phyloP scores from a whole-genome alignment of 2,888 invertebrate genomes.

The Camponotus fellah region DNA sequence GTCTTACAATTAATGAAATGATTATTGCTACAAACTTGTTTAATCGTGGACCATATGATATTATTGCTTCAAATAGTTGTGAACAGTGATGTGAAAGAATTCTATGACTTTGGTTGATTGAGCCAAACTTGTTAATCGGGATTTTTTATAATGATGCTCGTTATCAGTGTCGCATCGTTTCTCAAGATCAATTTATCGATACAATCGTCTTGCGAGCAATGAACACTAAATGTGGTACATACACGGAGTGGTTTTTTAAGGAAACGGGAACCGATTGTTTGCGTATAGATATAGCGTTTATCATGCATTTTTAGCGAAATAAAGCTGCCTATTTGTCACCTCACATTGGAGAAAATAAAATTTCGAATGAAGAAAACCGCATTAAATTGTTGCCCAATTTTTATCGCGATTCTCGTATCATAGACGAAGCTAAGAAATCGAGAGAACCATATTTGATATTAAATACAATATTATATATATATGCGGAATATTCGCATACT shows the following conservation, averaged over 20 bases:
- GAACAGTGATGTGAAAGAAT: constrained; percentile 22
- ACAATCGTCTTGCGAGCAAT: constrained; percentile 61
- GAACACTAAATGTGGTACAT: constrained; percentile 62
- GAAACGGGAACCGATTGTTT: constrained; percentile 52
- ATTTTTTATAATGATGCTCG: constrained; percentile 31
- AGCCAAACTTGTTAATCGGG: neutral
- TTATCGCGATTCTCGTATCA: neutral
- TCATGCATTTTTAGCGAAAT: neutral
- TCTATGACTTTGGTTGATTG: neutral
- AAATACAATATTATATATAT: constrained; percentile 11
- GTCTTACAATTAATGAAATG: constrained; percentile 42
- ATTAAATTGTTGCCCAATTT: constrained; percentile 3
- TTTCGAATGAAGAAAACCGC: constrained; percentile 2
- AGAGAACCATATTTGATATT: neutral
- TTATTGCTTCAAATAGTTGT: constrained; percentile 64
- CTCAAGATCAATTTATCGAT: constrained; percentile 28
- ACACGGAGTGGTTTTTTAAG: neutral
- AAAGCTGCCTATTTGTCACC: constrained; percentile 7
- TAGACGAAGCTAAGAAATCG: neutral
- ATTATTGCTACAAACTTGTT: constrained; percentile 67
- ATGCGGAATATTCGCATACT: constrained; percentile 47
- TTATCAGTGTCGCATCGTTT: constrained; percentile 38
- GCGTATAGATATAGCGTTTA: constrained; percentile 47
- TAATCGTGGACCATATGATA: constrained; percentile 40
- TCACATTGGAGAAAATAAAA: neutral